Percentiles rank a stretch among this genome's conserved stretches.
Conservation (phyloP, 2,888 invertebrate genomes). For the Nymphalis urticae region DNA sequence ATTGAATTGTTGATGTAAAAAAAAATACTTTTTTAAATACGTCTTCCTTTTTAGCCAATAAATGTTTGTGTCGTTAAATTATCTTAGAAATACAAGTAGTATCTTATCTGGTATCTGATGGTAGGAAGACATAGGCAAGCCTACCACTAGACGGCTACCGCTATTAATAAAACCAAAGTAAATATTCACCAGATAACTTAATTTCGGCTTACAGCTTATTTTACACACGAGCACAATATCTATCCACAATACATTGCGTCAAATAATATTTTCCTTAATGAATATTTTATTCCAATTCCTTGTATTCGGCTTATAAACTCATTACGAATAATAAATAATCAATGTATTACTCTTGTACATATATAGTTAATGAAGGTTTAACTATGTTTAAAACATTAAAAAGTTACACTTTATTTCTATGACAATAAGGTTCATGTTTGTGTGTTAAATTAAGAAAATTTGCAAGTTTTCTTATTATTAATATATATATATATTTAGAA, state of each 20-base stretch:
- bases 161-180: too few species aligned
- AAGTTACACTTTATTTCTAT: conserved; percentile 11
- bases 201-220: background rate
- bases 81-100: background rate
- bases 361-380: background rate
- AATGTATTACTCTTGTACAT: background rate
- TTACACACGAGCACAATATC: background rate
- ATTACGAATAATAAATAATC: background rate
- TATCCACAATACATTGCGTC: background rate
- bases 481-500: background rate
- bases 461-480: background rate
- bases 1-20: background rate
- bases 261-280: background rate
- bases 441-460: background rate
- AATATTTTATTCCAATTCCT: background rate
- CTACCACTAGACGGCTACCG: too few species aligned
- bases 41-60: conserved; percentile 3
- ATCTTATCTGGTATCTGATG: background rate
- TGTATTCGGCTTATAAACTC: background rate
- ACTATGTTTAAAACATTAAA: conserved; percentile 1
- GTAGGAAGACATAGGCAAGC: too few species aligned
- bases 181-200: background rate
- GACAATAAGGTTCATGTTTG: conserved; percentile 18
- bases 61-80: background rate
- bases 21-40: background rate